Conservation (phyloP, 1,140 invertebrate species). For the Drosophila novamexicana region DNA sequence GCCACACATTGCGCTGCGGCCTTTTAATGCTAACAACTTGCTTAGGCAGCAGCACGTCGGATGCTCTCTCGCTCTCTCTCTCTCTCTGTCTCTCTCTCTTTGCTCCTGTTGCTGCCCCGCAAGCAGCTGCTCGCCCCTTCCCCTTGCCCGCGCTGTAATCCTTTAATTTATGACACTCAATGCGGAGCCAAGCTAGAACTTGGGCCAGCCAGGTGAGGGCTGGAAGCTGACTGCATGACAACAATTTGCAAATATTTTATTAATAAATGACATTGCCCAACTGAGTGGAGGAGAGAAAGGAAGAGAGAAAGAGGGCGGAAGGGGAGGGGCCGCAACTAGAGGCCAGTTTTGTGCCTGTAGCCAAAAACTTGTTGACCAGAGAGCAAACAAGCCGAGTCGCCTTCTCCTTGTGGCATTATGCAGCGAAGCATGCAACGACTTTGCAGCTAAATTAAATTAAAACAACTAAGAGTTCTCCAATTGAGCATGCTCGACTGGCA, state of each 20-base stretch:
- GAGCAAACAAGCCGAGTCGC: background rate
- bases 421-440: conserved; percentile 62
- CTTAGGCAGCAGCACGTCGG: conserved; percentile 49
- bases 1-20: conserved; percentile 70
- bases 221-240: conserved; percentile 52
- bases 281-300: conserved; percentile 7
- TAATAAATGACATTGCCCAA: conserved; percentile 78
- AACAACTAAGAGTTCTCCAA: conserved; percentile 21
- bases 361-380: conserved; percentile 19
- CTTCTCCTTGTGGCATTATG: background rate
- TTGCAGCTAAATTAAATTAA: conserved; percentile 77
- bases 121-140: conserved; percentile 4
- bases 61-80: background rate
- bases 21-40: conserved; percentile 81
- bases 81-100: background rate
- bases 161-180: conserved; percentile 56
- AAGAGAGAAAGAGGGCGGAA: background rate
- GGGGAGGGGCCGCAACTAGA: conserved; percentile 9
- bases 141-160: conserved; percentile 31
- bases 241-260: conserved; percentile 83
- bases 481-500: background rate
- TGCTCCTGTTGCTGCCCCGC: conserved; percentile 19
- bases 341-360: background rate
- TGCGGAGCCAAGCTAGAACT: conserved; percentile 58
- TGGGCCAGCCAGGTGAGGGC: conserved; percentile 6